A percentile compares a stretch with the other conserved stretches of the same genome.
Conservation (phyloP, 64 coral and sea anemone species). For the Platygyra sinensis region DNA sequence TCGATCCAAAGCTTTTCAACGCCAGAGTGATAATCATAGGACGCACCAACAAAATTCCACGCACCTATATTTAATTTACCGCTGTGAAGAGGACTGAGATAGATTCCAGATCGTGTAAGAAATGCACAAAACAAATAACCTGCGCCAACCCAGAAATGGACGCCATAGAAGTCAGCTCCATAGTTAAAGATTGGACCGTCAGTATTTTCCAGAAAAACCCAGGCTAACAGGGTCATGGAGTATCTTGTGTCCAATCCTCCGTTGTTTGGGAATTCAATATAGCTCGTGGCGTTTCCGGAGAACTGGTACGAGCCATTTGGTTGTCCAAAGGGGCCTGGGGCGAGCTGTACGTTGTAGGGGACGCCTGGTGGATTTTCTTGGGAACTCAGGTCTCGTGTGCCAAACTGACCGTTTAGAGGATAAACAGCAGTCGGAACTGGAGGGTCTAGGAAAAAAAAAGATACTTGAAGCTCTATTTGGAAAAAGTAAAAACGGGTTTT, state of each 20-base stretch:
- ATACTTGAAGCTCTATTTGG: not conserved
- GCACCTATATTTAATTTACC: conserved; percentile 10
- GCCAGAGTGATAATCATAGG: conserved; percentile 36
- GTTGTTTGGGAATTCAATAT: conserved; percentile 50
- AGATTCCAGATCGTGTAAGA: not conserved
- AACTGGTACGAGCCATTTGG: no score
- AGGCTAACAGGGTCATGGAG: conserved; percentile 49
- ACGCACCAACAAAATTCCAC: conserved; percentile 62
- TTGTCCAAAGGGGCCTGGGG: no score
- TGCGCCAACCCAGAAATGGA: conserved; percentile 60
- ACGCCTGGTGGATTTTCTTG: no score
- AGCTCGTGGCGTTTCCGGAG: not conserved
- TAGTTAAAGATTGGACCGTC: conserved; percentile 62
- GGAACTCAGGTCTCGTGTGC: conserved; percentile 2
- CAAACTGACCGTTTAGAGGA: conserved; percentile 8
- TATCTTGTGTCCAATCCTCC: conserved; percentile 22
- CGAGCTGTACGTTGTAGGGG: no score
- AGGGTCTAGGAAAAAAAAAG: conserved; percentile 34
- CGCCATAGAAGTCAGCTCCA: not conserved
- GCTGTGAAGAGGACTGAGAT: not conserved
- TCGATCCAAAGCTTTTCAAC: conserved; percentile 43
- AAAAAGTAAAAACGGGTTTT: not conserved
- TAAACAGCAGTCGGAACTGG: conserved; percentile 42
- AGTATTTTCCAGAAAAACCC: conserved; percentile 23
- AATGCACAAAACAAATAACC: conserved; percentile 24